Percentiles rank a stretch among this genome's conserved stretches.
phyloP scores from a whole-genome alignment of 2,113 vertebrate genomes.

The Protobothrops mucrosquamatus region DNA sequence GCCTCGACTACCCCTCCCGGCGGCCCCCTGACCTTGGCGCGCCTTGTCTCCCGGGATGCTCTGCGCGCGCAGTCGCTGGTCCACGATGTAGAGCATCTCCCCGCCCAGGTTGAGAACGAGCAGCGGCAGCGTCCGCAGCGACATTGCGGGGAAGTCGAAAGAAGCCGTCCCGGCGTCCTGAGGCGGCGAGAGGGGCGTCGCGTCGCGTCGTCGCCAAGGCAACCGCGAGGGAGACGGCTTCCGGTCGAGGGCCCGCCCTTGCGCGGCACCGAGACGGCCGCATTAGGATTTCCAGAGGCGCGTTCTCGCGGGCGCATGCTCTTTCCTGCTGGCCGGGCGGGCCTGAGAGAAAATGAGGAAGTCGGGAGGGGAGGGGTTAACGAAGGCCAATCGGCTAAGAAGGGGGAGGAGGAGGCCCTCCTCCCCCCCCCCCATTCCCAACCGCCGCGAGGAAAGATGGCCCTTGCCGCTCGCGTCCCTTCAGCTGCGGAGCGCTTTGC shows the following conservation, averaged over 20 bases:
- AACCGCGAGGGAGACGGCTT: background rate
- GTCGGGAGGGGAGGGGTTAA: background rate
- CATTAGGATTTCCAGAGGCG: background rate
- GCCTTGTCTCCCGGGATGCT: constrained; percentile 88
- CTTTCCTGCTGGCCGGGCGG: background rate
- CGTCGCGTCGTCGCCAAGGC: background rate
- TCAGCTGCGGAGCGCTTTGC: too few species aligned
- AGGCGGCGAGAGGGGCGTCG: background rate
- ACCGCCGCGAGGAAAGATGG: background rate
- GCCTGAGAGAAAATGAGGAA: too few species aligned
- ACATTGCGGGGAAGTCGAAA: constrained; percentile 70
- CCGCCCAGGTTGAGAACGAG: constrained; percentile 91
- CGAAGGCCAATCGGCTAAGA: background rate
- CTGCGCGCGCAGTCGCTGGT: constrained; percentile 87
- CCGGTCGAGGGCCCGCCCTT: constrained; percentile 80
- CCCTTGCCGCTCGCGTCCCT: too few species aligned
- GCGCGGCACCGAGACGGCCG: constrained; percentile 31
- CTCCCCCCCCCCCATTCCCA: background rate
- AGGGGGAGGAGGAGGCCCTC: background rate
- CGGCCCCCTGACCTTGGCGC: constrained; percentile 77
- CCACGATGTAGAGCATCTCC: constrained; percentile 92
- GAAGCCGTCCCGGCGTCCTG: background rate
- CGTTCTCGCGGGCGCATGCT: background rate
- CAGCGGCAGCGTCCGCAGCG: constrained; percentile 83
- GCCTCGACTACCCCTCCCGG: background rate